Evolutionary conservation across 2,888 invertebrate genomes (phyloP), one percentile per base, ranked within the genome.

Genomic region (Ornithoptera priamus): DNA sequence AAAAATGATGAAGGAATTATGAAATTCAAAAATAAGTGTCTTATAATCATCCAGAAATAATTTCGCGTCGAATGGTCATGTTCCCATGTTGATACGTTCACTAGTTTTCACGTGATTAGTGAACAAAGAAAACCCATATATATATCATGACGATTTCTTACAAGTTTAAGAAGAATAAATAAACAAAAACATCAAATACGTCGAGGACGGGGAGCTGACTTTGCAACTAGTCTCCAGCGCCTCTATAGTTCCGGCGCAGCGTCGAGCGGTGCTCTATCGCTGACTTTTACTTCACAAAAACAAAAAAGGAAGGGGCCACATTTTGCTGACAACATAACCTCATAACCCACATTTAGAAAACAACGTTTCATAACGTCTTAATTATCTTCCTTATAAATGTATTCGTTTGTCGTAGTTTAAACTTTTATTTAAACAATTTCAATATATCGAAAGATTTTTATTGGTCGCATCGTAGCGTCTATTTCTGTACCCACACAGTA

Each of bases 221-320:
- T 30, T 62, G 67, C 53, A 67, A 42, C 42, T 18, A 67, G 57
- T 62, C 56, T 57, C 57, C 56, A 42, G 53, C 65, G 60, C 60
- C 66, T 17, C 59, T 30, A 24, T 66, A 66, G 46, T 66, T 66
- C 65, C 65, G 65, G 65, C 59, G 59, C 60, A 66, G 66, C 39
- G 64, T 65, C 39, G 64, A 39, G 39, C 62, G 20, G 20, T 30
- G 59, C 59, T 60, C 59, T 42, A 24, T 18, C 58, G 58, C 42
- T 8, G 15, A 39, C 58, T 15, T 65, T 65, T 42, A 59, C 15
- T 18, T 62, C 39, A 67, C 42, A 46, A 58, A 58, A 62, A 68
- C 46, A 57, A 58, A 56, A 57, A 58, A 68, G n/a, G 24, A 30
- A 58, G 62, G 20, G 61, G 30, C 30, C 22, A 53, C 24, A 24